Conservation (phyloP, 2,113 vertebrate species). For the Willisornis vidua region DNA sequence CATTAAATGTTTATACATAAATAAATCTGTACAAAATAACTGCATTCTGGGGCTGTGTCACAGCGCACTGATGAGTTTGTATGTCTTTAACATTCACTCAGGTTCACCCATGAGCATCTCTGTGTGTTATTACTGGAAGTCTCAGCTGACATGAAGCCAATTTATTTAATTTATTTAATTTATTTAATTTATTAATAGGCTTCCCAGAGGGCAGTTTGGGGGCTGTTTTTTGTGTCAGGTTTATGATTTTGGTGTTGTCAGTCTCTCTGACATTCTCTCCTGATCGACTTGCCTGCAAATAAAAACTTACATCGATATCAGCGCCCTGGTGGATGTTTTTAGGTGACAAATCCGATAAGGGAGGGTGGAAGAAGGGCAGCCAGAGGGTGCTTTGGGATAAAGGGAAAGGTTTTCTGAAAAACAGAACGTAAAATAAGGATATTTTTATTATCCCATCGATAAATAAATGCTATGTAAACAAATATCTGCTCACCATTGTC, state of each 20-base stretch:
- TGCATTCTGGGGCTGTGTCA: neutral
- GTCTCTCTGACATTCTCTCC: neutral
- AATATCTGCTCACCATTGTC: fast-evolving
- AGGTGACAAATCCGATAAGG: constrained; percentile 7
- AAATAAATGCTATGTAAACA: neutral
- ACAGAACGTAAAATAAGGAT: neutral
- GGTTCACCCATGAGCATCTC: neutral
- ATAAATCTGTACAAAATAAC: neutral
- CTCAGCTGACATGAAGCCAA: neutral
- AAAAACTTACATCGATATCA: neutral
- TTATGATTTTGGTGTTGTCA: neutral
- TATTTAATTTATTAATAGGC: neutral
- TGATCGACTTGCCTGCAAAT: neutral
- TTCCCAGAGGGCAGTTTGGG: neutral
- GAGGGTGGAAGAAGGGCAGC: constrained; percentile 44
- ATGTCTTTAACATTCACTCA: neutral
- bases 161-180: neutral
- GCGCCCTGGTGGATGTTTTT: neutral
- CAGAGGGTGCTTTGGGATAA: constrained; percentile 35
- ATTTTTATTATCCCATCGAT: neutral
- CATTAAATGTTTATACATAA: neutral
- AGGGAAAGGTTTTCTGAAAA: constrained; percentile 22
- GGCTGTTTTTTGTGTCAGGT: neutral
- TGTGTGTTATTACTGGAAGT: fast-evolving
- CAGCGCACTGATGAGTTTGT: neutral